These are phyloP conservation scores for Tachina fera DNA, from an alignment of 2,888 invertebrate genomes.

Conservation along the genomic window DNA sequence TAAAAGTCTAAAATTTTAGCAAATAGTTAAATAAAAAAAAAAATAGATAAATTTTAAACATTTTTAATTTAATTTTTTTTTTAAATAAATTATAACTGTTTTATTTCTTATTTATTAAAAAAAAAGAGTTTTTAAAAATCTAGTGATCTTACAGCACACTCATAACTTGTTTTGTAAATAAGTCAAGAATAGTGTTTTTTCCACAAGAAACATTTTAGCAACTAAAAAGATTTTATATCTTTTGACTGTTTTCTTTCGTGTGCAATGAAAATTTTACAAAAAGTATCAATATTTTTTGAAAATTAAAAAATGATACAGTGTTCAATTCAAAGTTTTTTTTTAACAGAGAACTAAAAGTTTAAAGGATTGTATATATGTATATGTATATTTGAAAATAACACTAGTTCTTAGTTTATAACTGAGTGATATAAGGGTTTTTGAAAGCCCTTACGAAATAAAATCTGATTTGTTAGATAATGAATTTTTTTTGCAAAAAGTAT, in stretches of 20 bases:
- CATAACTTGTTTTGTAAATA: conserved; percentile 58
- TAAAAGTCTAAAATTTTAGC: conserved; percentile 47
- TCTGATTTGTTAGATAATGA: no score
- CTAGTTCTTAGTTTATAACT: neutral
- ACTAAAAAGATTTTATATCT: conserved; percentile 70
- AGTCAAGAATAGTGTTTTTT: conserved; percentile 39
- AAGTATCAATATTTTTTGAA: neutral
- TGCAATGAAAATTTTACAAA: conserved; percentile 73
- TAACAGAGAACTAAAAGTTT: no score
- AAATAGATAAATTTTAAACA: no score
- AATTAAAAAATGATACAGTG: conserved; percentile 60
- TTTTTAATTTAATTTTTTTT: conserved; percentile 25
- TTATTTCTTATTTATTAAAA: conserved; percentile 51
- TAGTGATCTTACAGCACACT: conserved; percentile 66
- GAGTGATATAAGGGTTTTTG: no score
- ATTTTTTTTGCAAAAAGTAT: no score
- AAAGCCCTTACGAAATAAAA: no score
- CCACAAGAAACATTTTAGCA: conserved; percentile 30
- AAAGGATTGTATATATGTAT: no score
- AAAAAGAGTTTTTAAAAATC: conserved; percentile 34
- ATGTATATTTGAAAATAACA: neutral
- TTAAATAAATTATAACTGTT: neutral
- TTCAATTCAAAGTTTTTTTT: conserved; percentile 7
- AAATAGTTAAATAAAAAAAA: conserved; percentile 44
- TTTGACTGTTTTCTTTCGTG: conserved; percentile 75